Evolutionary conservation across 2,888 invertebrate species (phyloP).

Genomic region (Caenorhabditis virilis): DNA sequence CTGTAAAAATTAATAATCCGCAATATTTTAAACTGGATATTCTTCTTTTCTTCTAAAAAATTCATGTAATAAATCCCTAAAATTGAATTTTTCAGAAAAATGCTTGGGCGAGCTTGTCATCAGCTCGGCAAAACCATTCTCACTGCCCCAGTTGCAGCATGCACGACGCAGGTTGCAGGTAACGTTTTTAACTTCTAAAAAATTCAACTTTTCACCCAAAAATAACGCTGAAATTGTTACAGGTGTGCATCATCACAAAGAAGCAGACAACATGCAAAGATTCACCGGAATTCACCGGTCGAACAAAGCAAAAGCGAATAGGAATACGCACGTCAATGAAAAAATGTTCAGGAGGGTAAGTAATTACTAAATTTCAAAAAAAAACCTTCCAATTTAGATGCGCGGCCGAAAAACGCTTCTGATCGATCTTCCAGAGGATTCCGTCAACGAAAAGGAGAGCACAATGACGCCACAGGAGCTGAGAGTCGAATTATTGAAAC

Average conservation of each 20-base stretch:
- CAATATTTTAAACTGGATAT: no score
- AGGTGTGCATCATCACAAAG: slow-evolving; percentile 64
- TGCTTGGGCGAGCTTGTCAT: slow-evolving; percentile 40
- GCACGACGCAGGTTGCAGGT: slow-evolving; percentile 15
- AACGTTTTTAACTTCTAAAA: slow-evolving; percentile 5
- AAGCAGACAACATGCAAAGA: slow-evolving; percentile 52
- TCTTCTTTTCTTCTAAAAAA: no score
- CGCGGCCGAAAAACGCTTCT: slow-evolving; percentile 61
- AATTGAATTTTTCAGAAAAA: slow-evolving; percentile 10
- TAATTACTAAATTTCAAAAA: slow-evolving; percentile 4
- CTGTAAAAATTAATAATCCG: no score
- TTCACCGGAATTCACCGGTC: slow-evolving; percentile 58
- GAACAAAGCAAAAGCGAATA: slow-evolving; percentile 60
- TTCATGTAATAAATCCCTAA: no score
- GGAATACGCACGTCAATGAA: slow-evolving; percentile 67
- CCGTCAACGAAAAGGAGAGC: slow-evolving; percentile 40
- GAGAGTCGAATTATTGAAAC: slow-evolving; percentile 56
- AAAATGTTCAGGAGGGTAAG: slow-evolving; percentile 58
- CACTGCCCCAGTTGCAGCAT: slow-evolving; percentile 12
- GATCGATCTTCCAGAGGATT: slow-evolving; percentile 63
- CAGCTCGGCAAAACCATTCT: slow-evolving; percentile 11
- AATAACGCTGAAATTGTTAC: no score
- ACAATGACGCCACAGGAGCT: slow-evolving; percentile 53
- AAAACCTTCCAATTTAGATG: slow-evolving; percentile 45
- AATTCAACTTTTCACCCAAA: no score